Conservation (phyloP, 1,140 invertebrate species). For the Drosophila insularis region DNA sequence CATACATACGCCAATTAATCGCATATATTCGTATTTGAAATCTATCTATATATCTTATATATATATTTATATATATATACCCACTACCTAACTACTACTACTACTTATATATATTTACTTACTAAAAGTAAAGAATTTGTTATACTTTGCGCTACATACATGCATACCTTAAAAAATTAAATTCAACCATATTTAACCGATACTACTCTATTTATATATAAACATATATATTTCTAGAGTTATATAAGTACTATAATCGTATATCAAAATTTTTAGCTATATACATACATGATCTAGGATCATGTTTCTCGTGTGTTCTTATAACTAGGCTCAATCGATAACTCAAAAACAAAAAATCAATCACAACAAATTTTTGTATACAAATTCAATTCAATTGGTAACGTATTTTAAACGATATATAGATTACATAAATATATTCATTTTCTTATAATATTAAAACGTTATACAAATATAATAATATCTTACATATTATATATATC, state of each 20-base stretch:
- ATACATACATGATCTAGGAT: conserved; percentile 65
- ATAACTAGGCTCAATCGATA: conserved; percentile 40
- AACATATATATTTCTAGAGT: conserved; percentile 39
- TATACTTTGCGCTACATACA: conserved; percentile 81
- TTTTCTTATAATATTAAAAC: conserved; percentile 59
- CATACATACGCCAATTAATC: conserved; percentile 65
- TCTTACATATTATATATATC: conserved; percentile 10
- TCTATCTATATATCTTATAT: conserved; percentile 58
- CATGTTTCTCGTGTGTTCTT: conserved; percentile 53
- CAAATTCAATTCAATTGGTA: conserved; percentile 59
- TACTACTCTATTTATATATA: conserved; percentile 30
- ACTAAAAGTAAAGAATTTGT: conserved; percentile 76
- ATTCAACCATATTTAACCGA: conserved; percentile 68
- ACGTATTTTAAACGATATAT: conserved; percentile 59
- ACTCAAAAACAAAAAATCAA: conserved; percentile 22
- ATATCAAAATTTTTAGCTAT: conserved; percentile 63
- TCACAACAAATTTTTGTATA: conserved; percentile 11
- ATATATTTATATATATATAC: conserved; percentile 46
- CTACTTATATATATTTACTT: conserved; percentile 28
- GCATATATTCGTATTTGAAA: conserved; percentile 70
- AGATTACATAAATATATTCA: conserved; percentile 49
- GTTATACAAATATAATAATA: conserved; percentile 44
- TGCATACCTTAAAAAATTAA: conserved; percentile 64
- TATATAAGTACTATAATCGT: conserved; percentile 50
- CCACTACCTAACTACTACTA: conserved; percentile 7